A percentile compares a stretch with the other conserved stretches of the same genome.
These are phyloP conservation scores for Drosophila ironensis DNA, from an alignment of 1,140 invertebrate genomes.

Conservation along the genomic window DNA sequence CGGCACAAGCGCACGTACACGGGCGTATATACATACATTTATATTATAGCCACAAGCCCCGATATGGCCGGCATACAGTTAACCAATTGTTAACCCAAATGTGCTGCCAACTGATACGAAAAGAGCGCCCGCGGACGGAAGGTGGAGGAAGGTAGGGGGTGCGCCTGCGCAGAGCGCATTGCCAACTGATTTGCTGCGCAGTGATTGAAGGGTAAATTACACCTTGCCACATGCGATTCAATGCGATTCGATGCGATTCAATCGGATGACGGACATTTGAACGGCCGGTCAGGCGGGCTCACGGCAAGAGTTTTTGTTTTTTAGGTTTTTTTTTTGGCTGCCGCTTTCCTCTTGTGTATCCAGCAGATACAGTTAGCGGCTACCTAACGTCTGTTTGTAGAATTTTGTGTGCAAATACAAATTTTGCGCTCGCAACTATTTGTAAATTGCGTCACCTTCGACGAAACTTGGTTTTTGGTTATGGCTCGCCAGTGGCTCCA, in stretches of 20 bases:
- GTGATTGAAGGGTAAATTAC: slow-evolving; percentile 80
- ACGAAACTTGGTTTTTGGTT: slow-evolving; percentile 30
- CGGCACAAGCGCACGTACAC: slow-evolving; percentile 28
- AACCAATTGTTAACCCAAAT: slow-evolving; percentile 79
- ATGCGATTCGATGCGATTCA: slow-evolving; percentile 45
- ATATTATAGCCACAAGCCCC: slow-evolving; percentile 41
- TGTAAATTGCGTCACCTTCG: slow-evolving; percentile 69
- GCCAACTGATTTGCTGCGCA: slow-evolving; percentile 77
- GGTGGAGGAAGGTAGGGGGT: slow-evolving; percentile 19
- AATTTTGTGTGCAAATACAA: slow-evolving; percentile 42
- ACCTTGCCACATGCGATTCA: slow-evolving; percentile 77
- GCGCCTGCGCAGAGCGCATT: slow-evolving; percentile 67
- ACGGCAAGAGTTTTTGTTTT: not conserved
- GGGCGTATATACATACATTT: slow-evolving; percentile 4
- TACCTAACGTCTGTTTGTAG: slow-evolving; percentile 49
- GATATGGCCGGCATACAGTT: slow-evolving; percentile 64
- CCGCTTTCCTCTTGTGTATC: slow-evolving; percentile 56
- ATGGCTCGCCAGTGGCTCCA: slow-evolving; percentile 39
- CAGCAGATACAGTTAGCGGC: slow-evolving; percentile 42
- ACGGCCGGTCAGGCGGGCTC: slow-evolving; percentile 1
- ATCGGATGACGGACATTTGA: slow-evolving; percentile 38
- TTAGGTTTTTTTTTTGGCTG: not conserved
- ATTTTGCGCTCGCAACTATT: slow-evolving; percentile 51
- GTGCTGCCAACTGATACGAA: slow-evolving; percentile 72
- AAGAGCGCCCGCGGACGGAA: not conserved